Base-by-base conservation (phyloP, 2,888 invertebrate genomes). In the Peribatodes rhomboidaria region DNA sequence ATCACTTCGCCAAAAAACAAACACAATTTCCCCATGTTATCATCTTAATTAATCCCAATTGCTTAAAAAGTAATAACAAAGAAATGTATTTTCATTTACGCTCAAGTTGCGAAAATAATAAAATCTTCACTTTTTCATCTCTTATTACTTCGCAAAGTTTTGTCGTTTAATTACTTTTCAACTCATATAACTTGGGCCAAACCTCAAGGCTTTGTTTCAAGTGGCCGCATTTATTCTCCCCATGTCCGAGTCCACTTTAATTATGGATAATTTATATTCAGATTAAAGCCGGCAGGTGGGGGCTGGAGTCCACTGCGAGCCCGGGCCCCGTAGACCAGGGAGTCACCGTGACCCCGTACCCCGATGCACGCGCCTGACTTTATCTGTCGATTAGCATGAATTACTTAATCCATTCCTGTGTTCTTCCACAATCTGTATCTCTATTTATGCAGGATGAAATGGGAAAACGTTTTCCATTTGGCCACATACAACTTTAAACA, bases 191-290 rank as follows among this genome's bases (percentile, higher is more conserved):
- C 74, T 78, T 79, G 64, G 16, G 62, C 82, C 84, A 74, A 62
- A 67, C 71, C 49, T 76, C 71, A 72, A 74, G 82, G 89, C 88
- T 89, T 91, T 89, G 89, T 90, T 89, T 88, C 91, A 89, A 90
- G 91, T 89, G 88, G 86, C 83, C 89, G 85, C 92, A 92, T 92
- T 92, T 91, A 92, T 92, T 91, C 92, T 81, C 84, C 81, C 83
- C 83, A 84, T 90, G 92, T 90, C 92, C 90, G 86, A 90, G 85
- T 88, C 84, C 84, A 88, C 88, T 91, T 92, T 92, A 92, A 92
- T 92, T 92, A 91, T 90, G 87, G 88, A 91, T 89, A 92, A 92
- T 92, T 92, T 92, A 92, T 92, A 92, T 92, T 91, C 92, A 92
- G 92, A 91, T 92, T 92, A 92, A 87, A 85, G 81, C 81, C 80